Conservation (phyloP, 1,140 invertebrate species). For the Atta colombica region DNA sequence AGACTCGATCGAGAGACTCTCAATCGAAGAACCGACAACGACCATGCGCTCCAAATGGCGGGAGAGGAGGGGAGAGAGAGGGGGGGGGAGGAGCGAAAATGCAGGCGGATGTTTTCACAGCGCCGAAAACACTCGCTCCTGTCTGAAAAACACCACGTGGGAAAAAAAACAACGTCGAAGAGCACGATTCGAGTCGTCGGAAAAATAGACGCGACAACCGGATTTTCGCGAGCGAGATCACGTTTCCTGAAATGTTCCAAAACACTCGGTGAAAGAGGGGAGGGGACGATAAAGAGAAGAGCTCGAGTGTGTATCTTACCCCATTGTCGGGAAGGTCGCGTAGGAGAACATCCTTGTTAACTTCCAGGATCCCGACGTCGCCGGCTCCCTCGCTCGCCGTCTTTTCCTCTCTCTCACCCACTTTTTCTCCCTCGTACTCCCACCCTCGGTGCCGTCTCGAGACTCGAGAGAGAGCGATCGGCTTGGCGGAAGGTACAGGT, state of each 20-base stretch:
- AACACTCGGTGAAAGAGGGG: no score
- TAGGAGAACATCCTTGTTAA: conserved; percentile 84
- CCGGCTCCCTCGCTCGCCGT: not conserved
- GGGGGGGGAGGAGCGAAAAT: not conserved
- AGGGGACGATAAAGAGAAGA: not conserved
- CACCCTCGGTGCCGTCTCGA: conserved; percentile 40
- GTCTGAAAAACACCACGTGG: not conserved
- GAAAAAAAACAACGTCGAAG: not conserved
- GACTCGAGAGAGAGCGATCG: conserved; percentile 57
- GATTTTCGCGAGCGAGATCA: not conserved
- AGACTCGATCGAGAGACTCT: conserved; percentile 1
- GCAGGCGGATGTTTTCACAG: not conserved
- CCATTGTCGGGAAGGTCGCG: conserved; percentile 84
- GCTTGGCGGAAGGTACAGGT: conserved; percentile 47
- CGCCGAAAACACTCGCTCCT: not conserved
- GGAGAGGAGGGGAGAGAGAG: not conserved
- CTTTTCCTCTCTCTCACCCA: conserved; percentile 3
- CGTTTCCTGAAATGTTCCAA: no score
- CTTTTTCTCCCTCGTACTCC: conserved; percentile 16
- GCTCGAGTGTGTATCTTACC: conserved; percentile 78
- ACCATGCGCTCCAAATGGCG: not conserved
- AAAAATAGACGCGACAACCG: not conserved
- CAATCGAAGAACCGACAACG: not conserved
- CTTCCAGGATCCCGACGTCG: conserved; percentile 58
- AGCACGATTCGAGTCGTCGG: not conserved